A percentile compares a stretch with the other conserved stretches of the same genome.
Evolutionary conservation across 2,888 invertebrate species (phyloP).

Genomic region (Drosophila stalkeri): DNA sequence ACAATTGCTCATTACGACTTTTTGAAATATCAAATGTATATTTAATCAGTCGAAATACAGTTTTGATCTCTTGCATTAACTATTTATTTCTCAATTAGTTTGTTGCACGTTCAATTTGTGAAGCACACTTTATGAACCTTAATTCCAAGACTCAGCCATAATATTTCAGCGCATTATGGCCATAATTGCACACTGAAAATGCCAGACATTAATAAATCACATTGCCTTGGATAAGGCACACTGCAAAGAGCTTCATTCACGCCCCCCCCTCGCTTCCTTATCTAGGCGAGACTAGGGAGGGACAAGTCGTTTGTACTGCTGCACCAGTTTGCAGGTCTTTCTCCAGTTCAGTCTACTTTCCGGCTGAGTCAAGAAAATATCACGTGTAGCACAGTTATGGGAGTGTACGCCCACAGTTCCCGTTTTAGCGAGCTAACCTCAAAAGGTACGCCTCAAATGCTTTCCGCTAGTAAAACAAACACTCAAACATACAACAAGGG

Average conservation of each 20-base stretch:
- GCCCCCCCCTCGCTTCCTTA: too few species aligned
- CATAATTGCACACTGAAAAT: constrained; percentile 50
- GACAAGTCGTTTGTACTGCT: constrained; percentile 54
- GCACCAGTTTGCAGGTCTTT: constrained; percentile 63
- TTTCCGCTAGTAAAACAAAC: constrained; percentile 66
- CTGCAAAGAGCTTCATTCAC: neutral
- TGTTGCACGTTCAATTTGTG: neutral
- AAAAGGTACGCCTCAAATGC: constrained; percentile 70
- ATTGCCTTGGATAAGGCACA: constrained; percentile 16
- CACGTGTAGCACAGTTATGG: constrained; percentile 59
- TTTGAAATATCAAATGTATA: neutral
- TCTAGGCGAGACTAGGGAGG: neutral
- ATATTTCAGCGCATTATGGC: constrained; percentile 24
- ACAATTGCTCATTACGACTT: neutral
- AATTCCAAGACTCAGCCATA: constrained; percentile 13
- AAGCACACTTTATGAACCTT: neutral
- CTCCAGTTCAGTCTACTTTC: constrained; percentile 29
- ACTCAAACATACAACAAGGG: constrained; percentile 28
- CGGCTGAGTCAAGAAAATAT: constrained; percentile 13
- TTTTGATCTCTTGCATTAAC: constrained; percentile 20
- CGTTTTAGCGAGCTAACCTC: constrained; percentile 65
- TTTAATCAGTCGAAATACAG: neutral
- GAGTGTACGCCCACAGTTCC: constrained; percentile 46
- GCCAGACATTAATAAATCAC: constrained; percentile 58
- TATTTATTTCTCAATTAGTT: constrained; percentile 34